Evolutionary conservation across 2,797 vertebrate genomes (phyloP).

Genomic region (Champsocephalus esox): DNA sequence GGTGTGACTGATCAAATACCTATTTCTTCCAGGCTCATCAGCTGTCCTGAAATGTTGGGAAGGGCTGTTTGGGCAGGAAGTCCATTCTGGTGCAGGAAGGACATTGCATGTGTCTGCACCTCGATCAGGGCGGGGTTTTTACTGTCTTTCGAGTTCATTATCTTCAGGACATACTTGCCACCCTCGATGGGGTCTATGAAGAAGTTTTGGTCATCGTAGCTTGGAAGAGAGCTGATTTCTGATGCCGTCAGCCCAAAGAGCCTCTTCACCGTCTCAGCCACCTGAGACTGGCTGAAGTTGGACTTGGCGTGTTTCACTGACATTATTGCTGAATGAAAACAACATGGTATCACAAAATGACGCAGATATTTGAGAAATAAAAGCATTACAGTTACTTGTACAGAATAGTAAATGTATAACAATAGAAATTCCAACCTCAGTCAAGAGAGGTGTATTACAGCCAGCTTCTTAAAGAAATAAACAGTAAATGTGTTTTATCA

Average conservation of each 20-base stretch:
- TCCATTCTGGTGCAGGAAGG: constrained; percentile 85
- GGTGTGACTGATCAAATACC: constrained; percentile 76
- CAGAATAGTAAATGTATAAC: background rate
- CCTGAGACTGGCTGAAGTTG: constrained; percentile 80
- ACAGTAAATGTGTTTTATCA: background rate
- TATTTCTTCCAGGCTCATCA: constrained; percentile 83
- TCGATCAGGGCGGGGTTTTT: constrained; percentile 81
- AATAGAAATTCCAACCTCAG: background rate
- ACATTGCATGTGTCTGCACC: constrained; percentile 86
- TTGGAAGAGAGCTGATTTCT: constrained; percentile 84
- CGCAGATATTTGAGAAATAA: background rate
- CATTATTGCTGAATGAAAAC: constrained; percentile 68
- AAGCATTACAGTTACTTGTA: background rate
- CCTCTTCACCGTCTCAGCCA: constrained; percentile 75
- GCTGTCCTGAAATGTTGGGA: constrained; percentile 75
- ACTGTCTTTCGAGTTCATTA: constrained; percentile 89
- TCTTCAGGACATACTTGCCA: constrained; percentile 89
- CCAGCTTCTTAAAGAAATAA: background rate
- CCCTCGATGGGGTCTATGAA: constrained; percentile 63
- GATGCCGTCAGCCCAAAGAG: constrained; percentile 83
- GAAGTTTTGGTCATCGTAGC: constrained; percentile 96
- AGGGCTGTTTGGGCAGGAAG: constrained; percentile 86
- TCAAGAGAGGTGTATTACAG: background rate
- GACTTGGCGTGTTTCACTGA: constrained; percentile 78
- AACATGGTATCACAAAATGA: background rate